Conservation (phyloP, 2,888 invertebrate genomes). For the Eristalis pertinax region DNA sequence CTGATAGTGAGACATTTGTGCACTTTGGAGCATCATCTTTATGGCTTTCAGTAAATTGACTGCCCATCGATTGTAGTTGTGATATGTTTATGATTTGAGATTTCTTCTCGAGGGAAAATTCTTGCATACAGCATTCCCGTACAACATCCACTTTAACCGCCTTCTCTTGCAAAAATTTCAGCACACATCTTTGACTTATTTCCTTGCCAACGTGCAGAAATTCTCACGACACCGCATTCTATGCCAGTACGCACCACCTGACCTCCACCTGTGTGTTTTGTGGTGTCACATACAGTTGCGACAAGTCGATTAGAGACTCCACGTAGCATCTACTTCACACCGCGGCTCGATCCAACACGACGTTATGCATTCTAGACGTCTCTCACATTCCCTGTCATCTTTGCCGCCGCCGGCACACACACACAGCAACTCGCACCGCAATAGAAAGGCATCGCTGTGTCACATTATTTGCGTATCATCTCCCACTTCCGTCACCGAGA, state of each 20-base stretch:
- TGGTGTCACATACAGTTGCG: conserved; percentile 46
- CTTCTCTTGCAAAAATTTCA: neutral
- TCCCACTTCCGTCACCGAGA: conserved; percentile 34
- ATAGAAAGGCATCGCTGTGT: conserved; percentile 21
- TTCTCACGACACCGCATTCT: conserved; percentile 49
- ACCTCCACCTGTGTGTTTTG: conserved; percentile 55
- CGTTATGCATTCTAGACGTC: conserved; percentile 54
- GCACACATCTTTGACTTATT: neutral
- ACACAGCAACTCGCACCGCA: neutral
- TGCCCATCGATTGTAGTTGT: too few species aligned
- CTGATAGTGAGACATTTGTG: too few species aligned
- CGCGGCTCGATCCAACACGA: conserved; percentile 16
- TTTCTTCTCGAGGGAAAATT: too few species aligned
- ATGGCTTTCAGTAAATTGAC: too few species aligned
- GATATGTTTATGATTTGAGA: too few species aligned
- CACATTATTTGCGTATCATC: conserved; percentile 50
- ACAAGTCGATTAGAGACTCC: conserved; percentile 69
- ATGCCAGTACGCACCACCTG: conserved; percentile 36
- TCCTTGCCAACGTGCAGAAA: conserved; percentile 33
- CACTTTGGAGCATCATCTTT: too few species aligned
- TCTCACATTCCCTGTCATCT: conserved; percentile 52
- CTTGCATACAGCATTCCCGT: neutral
- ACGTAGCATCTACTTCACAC: conserved; percentile 17
- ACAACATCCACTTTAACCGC: neutral
- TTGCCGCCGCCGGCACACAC: conserved; percentile 23